Base-by-base conservation (phyloP, 2,888 invertebrate genomes). In the Lasioglossum vierecki region DNA sequence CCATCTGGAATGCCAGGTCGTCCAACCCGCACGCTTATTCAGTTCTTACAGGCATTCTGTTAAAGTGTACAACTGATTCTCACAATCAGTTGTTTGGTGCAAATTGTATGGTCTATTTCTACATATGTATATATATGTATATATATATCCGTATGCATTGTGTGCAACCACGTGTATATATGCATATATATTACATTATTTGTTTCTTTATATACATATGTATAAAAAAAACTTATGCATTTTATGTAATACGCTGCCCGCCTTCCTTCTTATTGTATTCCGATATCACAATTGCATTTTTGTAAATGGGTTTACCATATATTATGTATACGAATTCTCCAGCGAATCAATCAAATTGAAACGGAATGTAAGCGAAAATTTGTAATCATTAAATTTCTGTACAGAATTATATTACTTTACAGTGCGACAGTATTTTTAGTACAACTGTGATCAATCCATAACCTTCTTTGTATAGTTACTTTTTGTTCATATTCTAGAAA, bases 1-100 rank as follows among this genome's bases (percentile, higher is more conserved):
- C 93, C 95, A 30, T 95, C 96, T 91, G 97, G 97, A 75, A 96
- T 97, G 96, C 95, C 96, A 60, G 97, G 97, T 18, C 95, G 96
- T 78, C 97, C 97, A n/a, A 96, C 96, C 0, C 95, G 97, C 90
- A 97, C 97, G 3, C 92, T 97, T 44, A 95, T 96, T 72, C 96
- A 96, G 89, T 96, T 97, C 87, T 93, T 96, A 81, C 94, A 95
- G 83, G 90, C 93, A 71, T 90, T 95, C 87, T 90, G 91, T 70
- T 91, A 91, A 91, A 84, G 57, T 83, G 74, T 84, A 79, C 74
- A 77, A 66, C n/a, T 78, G 71, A 39, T 76, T 79, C 35, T 86
- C 70, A 30, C 30, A 30, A 30, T 30, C 30, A 77, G 39, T 81
- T 72, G 57, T 79, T 57, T 79, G 22, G 44, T 66, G 73, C 79